Conservation (phyloP, 1,140 invertebrate species). For the Macrosteles quadrilineatus region DNA sequence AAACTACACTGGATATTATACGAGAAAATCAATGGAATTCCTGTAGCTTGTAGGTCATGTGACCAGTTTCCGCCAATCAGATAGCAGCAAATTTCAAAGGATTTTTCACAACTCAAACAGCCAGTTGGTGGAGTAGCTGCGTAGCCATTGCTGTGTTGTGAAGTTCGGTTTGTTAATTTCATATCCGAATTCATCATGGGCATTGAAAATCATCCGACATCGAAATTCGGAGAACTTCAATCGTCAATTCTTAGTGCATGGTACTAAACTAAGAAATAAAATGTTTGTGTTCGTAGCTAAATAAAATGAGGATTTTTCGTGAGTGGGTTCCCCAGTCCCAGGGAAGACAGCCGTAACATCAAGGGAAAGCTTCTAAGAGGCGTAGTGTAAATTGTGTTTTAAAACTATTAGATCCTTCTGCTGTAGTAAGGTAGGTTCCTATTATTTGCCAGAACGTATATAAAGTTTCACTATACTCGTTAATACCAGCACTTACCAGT, state of each 20-base stretch:
- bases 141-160: constrained; percentile 57
- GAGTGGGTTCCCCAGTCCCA: constrained; percentile 43
- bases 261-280: constrained; percentile 45
- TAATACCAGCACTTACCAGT: constrained; percentile 32
- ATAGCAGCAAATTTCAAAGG: constrained; percentile 44
- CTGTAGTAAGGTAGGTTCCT: constrained; percentile 49
- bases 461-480: constrained; percentile 41
- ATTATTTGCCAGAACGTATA: constrained; percentile 27
- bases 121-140: constrained; percentile 47
- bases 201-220: constrained; percentile 45
- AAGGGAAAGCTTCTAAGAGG: constrained; percentile 50
- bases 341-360: constrained; percentile 53
- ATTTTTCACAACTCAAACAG: constrained; percentile 45
- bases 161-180: constrained; percentile 48
- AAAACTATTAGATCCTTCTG: constrained; percentile 45
- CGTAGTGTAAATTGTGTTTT: constrained; percentile 51
- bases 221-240: constrained; percentile 42
- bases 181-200: constrained; percentile 51
- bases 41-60: constrained; percentile 41
- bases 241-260: constrained; percentile 43
- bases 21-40: constrained; percentile 39
- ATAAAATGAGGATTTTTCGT: constrained; percentile 39
- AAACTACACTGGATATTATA: no score
- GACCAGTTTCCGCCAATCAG: constrained; percentile 44
- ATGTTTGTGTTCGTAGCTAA: constrained; percentile 35